Conservation (phyloP, 2,888 invertebrate genomes). For the Hypercompe scribonia region DNA sequence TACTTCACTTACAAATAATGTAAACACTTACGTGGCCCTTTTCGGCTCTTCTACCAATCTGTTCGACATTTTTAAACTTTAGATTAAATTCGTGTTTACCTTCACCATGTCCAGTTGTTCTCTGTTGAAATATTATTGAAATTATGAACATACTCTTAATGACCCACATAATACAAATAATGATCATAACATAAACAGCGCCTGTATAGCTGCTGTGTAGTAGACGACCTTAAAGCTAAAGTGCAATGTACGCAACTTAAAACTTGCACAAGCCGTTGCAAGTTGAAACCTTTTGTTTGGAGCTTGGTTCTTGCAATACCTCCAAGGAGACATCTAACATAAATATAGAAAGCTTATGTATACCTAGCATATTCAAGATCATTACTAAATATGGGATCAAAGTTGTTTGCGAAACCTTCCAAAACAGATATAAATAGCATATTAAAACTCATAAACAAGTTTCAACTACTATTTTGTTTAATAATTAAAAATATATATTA, state of each 20-base stretch:
- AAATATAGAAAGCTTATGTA: neutral
- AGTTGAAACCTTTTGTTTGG: neutral
- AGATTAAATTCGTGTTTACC: neutral
- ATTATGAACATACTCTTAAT: neutral
- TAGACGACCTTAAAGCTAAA: neutral
- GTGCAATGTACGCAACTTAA: neutral
- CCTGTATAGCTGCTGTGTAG: neutral
- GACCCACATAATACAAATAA: neutral
- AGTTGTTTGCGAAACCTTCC: too few species aligned
- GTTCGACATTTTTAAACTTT: neutral
- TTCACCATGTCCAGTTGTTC: neutral
- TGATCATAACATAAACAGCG: neutral
- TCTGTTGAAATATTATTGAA: neutral
- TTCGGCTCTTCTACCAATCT: neutral
- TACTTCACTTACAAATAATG: neutral
- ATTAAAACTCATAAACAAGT: too few species aligned
- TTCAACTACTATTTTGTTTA: too few species aligned
- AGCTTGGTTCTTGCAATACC: neutral
- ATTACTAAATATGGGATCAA: too few species aligned
- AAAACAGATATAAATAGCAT: too few species aligned
- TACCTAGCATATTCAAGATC: too few species aligned
- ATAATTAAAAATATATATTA: too few species aligned
- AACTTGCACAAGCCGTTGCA: neutral
- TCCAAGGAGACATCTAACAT: neutral
- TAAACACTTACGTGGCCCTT: neutral